Evolutionary conservation across 2,888 invertebrate genomes (phyloP).

Genomic region (Dicyrtomina minuta): DNA sequence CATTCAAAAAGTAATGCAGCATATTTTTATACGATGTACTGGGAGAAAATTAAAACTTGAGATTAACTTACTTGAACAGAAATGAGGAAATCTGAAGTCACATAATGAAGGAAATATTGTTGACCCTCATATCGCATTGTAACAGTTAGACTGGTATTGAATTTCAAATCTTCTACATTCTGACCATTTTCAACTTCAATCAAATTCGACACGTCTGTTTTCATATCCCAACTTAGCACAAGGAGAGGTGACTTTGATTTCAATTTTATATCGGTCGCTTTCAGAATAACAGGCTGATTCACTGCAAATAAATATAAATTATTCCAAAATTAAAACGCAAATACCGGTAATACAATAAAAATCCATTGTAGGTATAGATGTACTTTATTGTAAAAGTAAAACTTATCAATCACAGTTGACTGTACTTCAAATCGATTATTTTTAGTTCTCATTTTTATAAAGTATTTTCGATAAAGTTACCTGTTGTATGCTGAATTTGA

Average conservation of each 20-base stretch:
- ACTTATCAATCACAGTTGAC: no score
- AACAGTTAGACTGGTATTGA: conserved; percentile 43
- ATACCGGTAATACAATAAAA: no score
- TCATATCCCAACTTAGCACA: conserved; percentile 49
- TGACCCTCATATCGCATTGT: conserved; percentile 47
- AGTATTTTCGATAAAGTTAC: no score
- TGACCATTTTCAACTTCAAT: background rate
- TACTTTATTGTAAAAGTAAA: no score
- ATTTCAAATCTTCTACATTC: background rate
- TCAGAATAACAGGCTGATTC: conserved; percentile 11
- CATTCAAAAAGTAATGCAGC: background rate
- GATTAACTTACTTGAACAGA: conserved; percentile 42
- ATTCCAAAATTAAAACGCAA: background rate
- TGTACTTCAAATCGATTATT: no score
- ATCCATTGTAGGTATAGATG: no score
- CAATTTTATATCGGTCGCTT: no score
- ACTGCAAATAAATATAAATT: background rate
- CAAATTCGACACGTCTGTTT: conserved; percentile 29
- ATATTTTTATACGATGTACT: background rate
- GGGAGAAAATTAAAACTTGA: background rate
- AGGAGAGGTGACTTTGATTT: conserved; percentile 36
- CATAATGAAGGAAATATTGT: conserved; percentile 46
- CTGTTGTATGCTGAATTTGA: conserved; percentile 39
- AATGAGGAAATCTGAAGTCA: conserved; percentile 47
- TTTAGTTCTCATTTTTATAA: no score